Evolutionary conservation across 2,113 vertebrate species (phyloP), one percentile per base, ranked within the genome.

Genomic region (Canis aureus): DNA sequence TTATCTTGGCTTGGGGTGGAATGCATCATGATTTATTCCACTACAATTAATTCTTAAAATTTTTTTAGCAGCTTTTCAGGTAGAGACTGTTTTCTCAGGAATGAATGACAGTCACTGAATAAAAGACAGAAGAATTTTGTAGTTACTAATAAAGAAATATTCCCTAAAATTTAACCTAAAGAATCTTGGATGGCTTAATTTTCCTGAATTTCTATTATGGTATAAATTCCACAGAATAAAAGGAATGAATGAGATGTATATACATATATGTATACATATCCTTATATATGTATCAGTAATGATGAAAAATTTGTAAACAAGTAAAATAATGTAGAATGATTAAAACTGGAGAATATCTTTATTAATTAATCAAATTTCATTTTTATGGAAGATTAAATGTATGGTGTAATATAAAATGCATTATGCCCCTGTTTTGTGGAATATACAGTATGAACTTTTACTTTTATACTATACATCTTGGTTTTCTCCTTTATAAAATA

Each of bases 311-410:
- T 55, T 84, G 49, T 29, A 57, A 59, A 69, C 8, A 81, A 79
- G 9, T 51, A 16, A 74, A 95, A 90, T 92, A 71, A 93, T 86
- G 11, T 29, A 69, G 35, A 82, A 91, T 87, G 32, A 25, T 59
- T 93, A 91, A 87, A 97, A 87, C 16, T 91, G 13, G 55, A 93
- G 25, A 87, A n/a, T 23, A 87, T 57, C 5, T 90, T 81, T 66
- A 62, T 43, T 59, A 76, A 92, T 82, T 49, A 78, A 60, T 81
- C 59, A 74, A 66, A 66, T 82, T 22, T 87, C 16, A 71, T 74
- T 95, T 96, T 95, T 38, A 89, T 49, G 29, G 22, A 90, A 73
- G 16, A 66, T 67, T 79, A 57, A 80, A 53, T 89, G 62, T 49
- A 76, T 91, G 1, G 20, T 4, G 0, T 76, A 62, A 84, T 80